These are phyloP conservation scores for Leptonema lineaticorne DNA, from an alignment of 1,140 invertebrate species.

Conservation along the genomic window DNA sequence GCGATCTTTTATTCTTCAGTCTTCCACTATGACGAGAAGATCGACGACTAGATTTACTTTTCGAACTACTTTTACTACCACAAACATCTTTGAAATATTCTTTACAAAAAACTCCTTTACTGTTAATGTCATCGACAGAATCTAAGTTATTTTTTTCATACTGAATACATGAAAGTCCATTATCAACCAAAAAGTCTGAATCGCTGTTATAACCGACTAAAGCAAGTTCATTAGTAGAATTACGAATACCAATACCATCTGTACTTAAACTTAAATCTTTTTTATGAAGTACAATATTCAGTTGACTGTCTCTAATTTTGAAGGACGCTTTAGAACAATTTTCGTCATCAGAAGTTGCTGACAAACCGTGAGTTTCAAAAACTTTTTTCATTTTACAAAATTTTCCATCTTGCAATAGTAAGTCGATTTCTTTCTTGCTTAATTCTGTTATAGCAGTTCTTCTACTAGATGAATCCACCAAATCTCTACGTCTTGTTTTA, in stretches of 20 bases:
- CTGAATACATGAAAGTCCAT: slow-evolving; percentile 23
- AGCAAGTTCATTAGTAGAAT: slow-evolving; percentile 27
- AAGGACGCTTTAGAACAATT: slow-evolving; percentile 57
- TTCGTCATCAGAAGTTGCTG: slow-evolving; percentile 54
- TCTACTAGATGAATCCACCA: slow-evolving; percentile 55
- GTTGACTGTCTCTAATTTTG: slow-evolving; percentile 55
- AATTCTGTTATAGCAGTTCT: slow-evolving; percentile 59
- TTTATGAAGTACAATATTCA: slow-evolving; percentile 57
- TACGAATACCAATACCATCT: slow-evolving; percentile 22
- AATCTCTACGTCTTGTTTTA: slow-evolving; percentile 34
- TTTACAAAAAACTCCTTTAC: slow-evolving; percentile 22
- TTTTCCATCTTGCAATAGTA: slow-evolving; percentile 57
- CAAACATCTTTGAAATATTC: slow-evolving; percentile 23
- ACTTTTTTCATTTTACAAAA: slow-evolving; percentile 54
- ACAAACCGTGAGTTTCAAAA: slow-evolving; percentile 53
- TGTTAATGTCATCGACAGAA: slow-evolving; percentile 23
- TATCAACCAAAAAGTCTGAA: slow-evolving; percentile 32
- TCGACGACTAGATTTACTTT: slow-evolving; percentile 43
- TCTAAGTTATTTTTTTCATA: slow-evolving; percentile 23
- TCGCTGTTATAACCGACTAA: slow-evolving; percentile 35
- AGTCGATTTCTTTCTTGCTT: slow-evolving; percentile 56
- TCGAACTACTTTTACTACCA: slow-evolving; percentile 41
- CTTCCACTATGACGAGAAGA: slow-evolving; percentile 44
- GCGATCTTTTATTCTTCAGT: slow-evolving; percentile 35
- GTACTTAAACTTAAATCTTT: slow-evolving; percentile 48